Conservation (phyloP, 2,113 vertebrate species). For the Procavia capensis region DNA sequence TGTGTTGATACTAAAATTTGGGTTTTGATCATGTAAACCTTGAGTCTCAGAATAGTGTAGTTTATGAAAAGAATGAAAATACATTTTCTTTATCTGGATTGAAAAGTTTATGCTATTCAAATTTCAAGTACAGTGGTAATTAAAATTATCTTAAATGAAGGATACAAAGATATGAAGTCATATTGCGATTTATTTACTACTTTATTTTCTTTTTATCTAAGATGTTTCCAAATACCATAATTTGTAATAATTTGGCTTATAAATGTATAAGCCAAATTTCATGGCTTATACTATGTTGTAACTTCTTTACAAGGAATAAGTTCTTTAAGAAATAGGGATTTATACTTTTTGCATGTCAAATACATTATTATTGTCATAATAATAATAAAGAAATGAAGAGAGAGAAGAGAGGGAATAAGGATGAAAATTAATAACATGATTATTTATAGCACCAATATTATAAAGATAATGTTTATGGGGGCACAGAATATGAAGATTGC, state of each 20-base stretch:
- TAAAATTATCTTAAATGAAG: background rate
- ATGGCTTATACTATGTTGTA: background rate
- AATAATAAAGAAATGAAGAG: background rate
- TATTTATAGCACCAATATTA: background rate
- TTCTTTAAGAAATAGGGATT: background rate
- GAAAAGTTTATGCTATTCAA: background rate
- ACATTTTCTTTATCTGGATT: background rate
- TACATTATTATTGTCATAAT: background rate
- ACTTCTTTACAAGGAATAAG: background rate
- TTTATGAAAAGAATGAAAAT: constrained; percentile 46
- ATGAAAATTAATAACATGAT: background rate
- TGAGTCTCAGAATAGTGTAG: constrained; percentile 68
- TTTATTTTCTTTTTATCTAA: constrained; percentile 1
- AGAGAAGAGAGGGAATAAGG: background rate
- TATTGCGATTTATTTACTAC: background rate
- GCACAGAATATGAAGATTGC: background rate
- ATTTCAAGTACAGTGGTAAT: background rate
- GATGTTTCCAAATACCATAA: background rate
- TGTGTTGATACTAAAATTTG: constrained; percentile 69
- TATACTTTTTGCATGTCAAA: background rate
- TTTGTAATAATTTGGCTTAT: background rate
- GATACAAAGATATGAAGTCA: background rate
- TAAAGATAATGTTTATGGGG: background rate
- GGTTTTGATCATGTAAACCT: constrained; percentile 27
- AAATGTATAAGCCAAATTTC: no score